These are phyloP conservation scores for Stenodera caucasica DNA, from an alignment of 2,888 invertebrate species.

Conservation along the genomic window DNA sequence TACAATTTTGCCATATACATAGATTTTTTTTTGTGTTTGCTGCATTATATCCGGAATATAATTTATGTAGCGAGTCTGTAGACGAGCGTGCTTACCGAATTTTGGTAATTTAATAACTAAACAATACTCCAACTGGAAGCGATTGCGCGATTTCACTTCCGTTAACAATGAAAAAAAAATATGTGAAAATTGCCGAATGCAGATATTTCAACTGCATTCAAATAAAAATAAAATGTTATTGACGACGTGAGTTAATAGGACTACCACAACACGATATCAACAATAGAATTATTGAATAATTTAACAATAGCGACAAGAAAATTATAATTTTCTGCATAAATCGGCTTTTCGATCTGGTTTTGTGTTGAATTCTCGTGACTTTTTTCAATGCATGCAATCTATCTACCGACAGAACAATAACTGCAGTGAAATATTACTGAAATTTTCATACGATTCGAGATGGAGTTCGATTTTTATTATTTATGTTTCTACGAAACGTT, in stretches of 20 bases:
- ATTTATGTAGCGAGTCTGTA: conserved; percentile 35
- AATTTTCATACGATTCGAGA: not conserved
- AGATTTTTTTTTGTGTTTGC: not conserved
- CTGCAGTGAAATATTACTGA: not conserved
- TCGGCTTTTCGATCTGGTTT: not conserved
- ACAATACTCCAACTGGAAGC: not conserved
- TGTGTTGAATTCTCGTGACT: not conserved
- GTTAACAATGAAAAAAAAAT: too few species aligned
- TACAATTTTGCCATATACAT: not conserved
- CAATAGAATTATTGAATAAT: not conserved
- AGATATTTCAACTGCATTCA: too few species aligned
- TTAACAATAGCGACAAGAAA: not conserved
- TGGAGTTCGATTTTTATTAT: not conserved
- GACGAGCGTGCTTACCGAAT: conserved; percentile 25
- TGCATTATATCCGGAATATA: conserved; percentile 32
- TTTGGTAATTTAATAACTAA: conserved; percentile 33
- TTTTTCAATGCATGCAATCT: not conserved
- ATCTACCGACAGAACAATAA: not conserved
- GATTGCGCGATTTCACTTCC: not conserved
- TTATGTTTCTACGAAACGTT: not conserved
- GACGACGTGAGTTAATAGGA: too few species aligned
- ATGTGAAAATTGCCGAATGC: too few species aligned
- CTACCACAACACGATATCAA: too few species aligned
- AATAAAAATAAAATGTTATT: too few species aligned
- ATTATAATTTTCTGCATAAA: not conserved